Conservation (phyloP, 2,888 invertebrate species). For the Nymphalis polychloros region DNA sequence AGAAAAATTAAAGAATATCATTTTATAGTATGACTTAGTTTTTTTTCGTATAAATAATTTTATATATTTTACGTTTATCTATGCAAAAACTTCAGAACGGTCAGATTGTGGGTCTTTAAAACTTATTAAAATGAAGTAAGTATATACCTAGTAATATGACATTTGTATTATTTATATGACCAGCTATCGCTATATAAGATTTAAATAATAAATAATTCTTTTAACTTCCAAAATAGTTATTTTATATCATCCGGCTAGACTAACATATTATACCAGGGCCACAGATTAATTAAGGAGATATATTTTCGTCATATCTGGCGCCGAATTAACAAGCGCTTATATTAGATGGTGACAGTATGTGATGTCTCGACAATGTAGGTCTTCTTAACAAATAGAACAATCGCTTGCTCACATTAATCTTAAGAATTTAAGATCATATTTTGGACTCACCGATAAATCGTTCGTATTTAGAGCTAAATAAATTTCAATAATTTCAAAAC, state of each 20-base stretch:
- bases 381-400: constrained; percentile 28
- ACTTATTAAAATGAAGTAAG: too few relatives aligned
- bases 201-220: too few relatives aligned
- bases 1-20: background rate
- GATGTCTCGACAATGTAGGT: constrained; percentile 33
- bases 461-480: too few relatives aligned
- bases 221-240: background rate
- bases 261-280: background rate
- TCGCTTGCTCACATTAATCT: constrained; percentile 19
- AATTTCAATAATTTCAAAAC: too few relatives aligned
- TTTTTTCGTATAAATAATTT: too few relatives aligned
- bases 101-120: too few relatives aligned
- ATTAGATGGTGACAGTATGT: constrained; percentile 41
- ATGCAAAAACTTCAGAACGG: too few relatives aligned
- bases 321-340: constrained; percentile 39
- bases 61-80: too few relatives aligned
- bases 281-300: constrained; percentile 12
- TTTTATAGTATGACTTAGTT: background rate
- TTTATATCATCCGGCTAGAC: too few relatives aligned
- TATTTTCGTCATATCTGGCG: constrained; percentile 15
- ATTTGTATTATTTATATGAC: too few relatives aligned
- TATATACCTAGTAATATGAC: too few relatives aligned
- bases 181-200: too few relatives aligned
- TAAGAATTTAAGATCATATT: background rate
- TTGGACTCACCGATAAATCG: background rate